A percentile compares a stretch with the other conserved stretches of the same genome.
These are phyloP conservation scores for Aphaenogaster rudis DNA, from an alignment of 1,140 invertebrate species.

Conservation along the genomic window DNA sequence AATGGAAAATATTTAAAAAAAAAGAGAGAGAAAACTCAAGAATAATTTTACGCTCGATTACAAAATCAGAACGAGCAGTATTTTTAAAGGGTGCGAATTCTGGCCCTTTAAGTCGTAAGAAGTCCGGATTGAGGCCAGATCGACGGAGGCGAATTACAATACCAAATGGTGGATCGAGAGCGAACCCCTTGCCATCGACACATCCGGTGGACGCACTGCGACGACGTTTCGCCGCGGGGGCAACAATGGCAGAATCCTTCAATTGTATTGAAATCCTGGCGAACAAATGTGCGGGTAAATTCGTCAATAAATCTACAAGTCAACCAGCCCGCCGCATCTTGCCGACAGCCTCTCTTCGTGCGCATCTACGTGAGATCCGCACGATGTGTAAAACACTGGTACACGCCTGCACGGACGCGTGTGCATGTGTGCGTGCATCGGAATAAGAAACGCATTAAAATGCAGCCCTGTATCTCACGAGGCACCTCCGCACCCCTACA, in stretches of 20 bases:
- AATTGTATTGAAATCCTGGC: slow-evolving; percentile 83
- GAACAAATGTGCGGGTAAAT: slow-evolving; percentile 83
- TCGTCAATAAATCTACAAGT: slow-evolving; percentile 84
- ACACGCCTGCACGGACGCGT: neutral
- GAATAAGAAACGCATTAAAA: slow-evolving; percentile 73
- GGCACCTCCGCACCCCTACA: neutral
- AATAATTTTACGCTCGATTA: neutral
- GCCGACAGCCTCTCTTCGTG: slow-evolving; percentile 13
- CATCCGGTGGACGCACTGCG: slow-evolving; percentile 37
- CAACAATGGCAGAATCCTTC: slow-evolving; percentile 79
- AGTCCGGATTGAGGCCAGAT: slow-evolving; percentile 61
- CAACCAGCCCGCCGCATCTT: slow-evolving; percentile 69
- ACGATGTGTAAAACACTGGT: slow-evolving; percentile 23
- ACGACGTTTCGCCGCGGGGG: slow-evolving; percentile 63
- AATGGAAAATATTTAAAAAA: neutral
- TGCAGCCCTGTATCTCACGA: slow-evolving; percentile 58
- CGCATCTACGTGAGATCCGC: slow-evolving; percentile 26
- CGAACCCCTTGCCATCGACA: slow-evolving; percentile 8
- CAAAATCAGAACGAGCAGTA: slow-evolving; percentile 19
- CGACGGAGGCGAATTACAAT: slow-evolving; percentile 78
- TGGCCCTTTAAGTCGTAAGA: slow-evolving; percentile 1
- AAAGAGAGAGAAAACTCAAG: neutral
- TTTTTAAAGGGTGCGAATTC: slow-evolving; percentile 64
- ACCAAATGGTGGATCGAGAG: slow-evolving; percentile 74
- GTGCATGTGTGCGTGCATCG: slow-evolving; percentile 12